A percentile compares a stretch with the other conserved stretches of the same genome.
phyloP scores from a whole-genome alignment of 2,888 invertebrate species.

The Cephonodes hylas region DNA sequence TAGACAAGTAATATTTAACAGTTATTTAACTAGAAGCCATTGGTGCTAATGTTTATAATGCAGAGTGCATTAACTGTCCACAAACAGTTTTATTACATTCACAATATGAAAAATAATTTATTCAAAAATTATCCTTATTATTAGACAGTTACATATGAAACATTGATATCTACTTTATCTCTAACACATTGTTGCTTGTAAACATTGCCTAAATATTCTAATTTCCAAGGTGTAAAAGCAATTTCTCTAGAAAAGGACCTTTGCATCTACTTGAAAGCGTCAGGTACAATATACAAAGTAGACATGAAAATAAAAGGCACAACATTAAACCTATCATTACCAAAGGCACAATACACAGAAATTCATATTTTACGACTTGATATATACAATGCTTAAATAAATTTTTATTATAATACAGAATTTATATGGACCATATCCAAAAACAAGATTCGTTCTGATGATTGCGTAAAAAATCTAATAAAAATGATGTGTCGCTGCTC shows the following conservation, averaged over 20 bases:
- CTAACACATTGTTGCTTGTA: constrained; percentile 12
- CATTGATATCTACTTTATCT: constrained; percentile 8
- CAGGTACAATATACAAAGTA: constrained; percentile 67
- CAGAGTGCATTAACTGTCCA: not conserved
- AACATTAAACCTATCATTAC: constrained; percentile 68
- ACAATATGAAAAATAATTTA: not conserved
- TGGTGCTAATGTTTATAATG: not conserved
- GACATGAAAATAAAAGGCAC: constrained; percentile 74
- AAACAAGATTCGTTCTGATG: no score
- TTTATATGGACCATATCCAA: no score
- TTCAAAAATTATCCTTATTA: constrained; percentile 18
- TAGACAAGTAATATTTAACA: no score
- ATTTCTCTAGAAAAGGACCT: constrained; percentile 27
- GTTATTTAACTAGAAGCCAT: not conserved
- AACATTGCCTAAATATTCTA: constrained; percentile 12
- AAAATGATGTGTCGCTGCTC: no score
- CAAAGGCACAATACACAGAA: constrained; percentile 75
- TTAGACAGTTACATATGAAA: not conserved
- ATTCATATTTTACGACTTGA: constrained; percentile 34
- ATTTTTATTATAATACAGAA: no score
- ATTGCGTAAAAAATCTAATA: no score
- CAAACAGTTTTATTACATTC: not conserved
- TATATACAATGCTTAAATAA: not conserved
- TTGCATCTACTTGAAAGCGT: constrained; percentile 45
- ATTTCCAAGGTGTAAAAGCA: constrained; percentile 34